Conservation (phyloP, 1,140 invertebrate genomes). For the Drosophila nigromelanica region DNA sequence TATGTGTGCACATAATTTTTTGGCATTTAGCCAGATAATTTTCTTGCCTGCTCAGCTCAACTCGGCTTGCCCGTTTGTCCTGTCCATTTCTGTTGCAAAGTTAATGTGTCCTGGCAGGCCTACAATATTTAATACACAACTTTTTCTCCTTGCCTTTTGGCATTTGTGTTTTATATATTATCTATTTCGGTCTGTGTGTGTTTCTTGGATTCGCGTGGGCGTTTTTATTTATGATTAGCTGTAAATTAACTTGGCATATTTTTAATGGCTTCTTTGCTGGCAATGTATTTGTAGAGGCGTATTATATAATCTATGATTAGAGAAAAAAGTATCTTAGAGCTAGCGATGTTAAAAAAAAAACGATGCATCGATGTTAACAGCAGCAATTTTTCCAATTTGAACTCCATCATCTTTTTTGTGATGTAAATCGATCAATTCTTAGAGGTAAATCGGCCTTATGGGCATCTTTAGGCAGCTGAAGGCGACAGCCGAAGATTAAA, state of each 20-base stretch:
- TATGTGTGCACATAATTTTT: constrained; percentile 57
- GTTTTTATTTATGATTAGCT: constrained; percentile 44
- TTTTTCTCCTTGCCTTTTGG: constrained; percentile 21
- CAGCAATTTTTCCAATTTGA: too few relatives aligned
- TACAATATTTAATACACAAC: constrained; percentile 50
- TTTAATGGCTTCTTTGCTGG: constrained; percentile 31
- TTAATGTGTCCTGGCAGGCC: constrained; percentile 55
- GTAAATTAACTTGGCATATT: constrained; percentile 31
- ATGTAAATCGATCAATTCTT: too few relatives aligned
- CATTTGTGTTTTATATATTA: constrained; percentile 25
- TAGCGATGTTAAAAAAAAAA: too few relatives aligned
- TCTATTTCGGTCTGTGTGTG: constrained; percentile 5
- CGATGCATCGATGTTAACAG: too few relatives aligned
- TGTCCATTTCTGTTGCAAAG: constrained; percentile 51
- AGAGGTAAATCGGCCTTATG: too few relatives aligned
- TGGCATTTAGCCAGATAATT: constrained; percentile 64
- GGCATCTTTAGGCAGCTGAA: too few relatives aligned
- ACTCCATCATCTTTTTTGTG: too few relatives aligned
- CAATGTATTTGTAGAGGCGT: background rate
- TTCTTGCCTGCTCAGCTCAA: constrained; percentile 57
- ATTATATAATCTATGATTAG: background rate
- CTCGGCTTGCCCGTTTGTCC: constrained; percentile 31
- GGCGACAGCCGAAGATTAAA: too few relatives aligned
- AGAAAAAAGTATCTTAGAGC: background rate
- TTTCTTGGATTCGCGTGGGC: constrained; percentile 7